Conservation (phyloP, 2,888 invertebrate species). For the Megalurothrips usitatus region DNA sequence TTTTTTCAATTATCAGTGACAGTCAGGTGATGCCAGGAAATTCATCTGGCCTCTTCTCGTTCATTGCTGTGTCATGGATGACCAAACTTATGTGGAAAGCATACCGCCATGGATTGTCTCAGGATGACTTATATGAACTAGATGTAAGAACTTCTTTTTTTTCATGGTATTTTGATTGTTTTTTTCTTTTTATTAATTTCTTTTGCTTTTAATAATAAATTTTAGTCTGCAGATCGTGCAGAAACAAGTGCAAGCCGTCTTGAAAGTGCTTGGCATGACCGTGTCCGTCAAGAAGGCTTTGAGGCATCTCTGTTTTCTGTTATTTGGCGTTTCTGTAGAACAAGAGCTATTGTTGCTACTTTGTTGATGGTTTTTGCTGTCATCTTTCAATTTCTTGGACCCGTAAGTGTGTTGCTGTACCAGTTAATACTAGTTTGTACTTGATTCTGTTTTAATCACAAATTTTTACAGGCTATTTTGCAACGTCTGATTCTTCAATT, state of each 20-base stretch:
- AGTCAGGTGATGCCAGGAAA: constrained; percentile 5
- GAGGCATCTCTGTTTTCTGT: constrained; percentile 50
- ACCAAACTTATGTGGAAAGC: constrained; percentile 49
- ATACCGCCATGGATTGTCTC: constrained; percentile 47
- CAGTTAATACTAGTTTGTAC: constrained; percentile 30
- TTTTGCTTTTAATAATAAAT: not conserved
- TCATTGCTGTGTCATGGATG: constrained; percentile 52
- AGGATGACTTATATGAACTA: constrained; percentile 41
- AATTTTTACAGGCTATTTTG: constrained; percentile 46
- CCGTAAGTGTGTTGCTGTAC: constrained; percentile 46
- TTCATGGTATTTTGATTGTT: constrained; percentile 27
- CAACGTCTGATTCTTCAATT: constrained; percentile 49
- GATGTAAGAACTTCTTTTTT: not conserved
- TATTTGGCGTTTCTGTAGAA: constrained; percentile 50
- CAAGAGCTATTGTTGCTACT: constrained; percentile 48
- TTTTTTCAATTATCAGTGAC: not conserved
- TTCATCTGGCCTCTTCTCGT: constrained; percentile 48
- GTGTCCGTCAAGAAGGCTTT: constrained; percentile 47
- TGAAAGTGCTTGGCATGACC: constrained; percentile 52
- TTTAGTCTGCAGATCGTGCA: constrained; percentile 30
- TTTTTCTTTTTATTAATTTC: constrained; percentile 20
- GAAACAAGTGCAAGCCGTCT: constrained; percentile 44
- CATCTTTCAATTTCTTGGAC: constrained; percentile 50
- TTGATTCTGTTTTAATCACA: not conserved
- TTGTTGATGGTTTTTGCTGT: constrained; percentile 47